These are phyloP conservation scores for Mesoligia furuncula DNA, from an alignment of 2,888 invertebrate species.

Conservation along the genomic window DNA sequence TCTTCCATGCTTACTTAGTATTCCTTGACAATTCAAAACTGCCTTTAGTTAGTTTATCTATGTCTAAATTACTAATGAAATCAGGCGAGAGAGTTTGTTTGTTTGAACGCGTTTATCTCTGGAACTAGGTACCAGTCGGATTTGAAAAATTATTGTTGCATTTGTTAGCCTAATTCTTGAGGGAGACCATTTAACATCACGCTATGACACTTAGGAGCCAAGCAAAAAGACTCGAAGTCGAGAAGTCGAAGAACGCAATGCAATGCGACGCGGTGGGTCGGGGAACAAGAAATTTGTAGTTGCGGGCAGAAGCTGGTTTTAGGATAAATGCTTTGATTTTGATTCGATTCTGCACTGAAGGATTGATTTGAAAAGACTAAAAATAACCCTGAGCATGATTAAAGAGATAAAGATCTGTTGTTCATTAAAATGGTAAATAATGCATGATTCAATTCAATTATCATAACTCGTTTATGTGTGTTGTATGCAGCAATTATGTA, in stretches of 20 bases:
- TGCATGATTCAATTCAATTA: slow-evolving; percentile 34
- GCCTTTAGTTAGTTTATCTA: not conserved
- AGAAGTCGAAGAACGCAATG: too few species aligned
- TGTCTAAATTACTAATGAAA: too few species aligned
- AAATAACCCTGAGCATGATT: slow-evolving; percentile 4
- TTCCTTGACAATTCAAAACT: not conserved
- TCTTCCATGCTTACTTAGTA: not conserved
- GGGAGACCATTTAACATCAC: not conserved
- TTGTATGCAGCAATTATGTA: slow-evolving; percentile 35
- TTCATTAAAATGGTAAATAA: slow-evolving; percentile 29
- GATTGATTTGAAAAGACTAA: not conserved
- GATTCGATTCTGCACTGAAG: not conserved
- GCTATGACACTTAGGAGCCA: not conserved
- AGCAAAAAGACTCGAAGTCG: not conserved
- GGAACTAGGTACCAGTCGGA: too few species aligned
- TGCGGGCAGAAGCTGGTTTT: not conserved
- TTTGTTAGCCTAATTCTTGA: too few species aligned
- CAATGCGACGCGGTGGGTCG: not conserved
- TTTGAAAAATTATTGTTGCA: too few species aligned
- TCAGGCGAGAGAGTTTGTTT: too few species aligned
- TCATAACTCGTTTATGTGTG: slow-evolving; percentile 25
- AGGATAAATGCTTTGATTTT: not conserved
- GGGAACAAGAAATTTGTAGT: not conserved
- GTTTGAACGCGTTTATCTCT: too few species aligned
- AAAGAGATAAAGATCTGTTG: slow-evolving; percentile 14